Percentiles rank a stretch among this genome's conserved stretches.
phyloP scores from a whole-genome alignment of 2,113 vertebrate genomes.

The Phyllostomus discolor region DNA sequence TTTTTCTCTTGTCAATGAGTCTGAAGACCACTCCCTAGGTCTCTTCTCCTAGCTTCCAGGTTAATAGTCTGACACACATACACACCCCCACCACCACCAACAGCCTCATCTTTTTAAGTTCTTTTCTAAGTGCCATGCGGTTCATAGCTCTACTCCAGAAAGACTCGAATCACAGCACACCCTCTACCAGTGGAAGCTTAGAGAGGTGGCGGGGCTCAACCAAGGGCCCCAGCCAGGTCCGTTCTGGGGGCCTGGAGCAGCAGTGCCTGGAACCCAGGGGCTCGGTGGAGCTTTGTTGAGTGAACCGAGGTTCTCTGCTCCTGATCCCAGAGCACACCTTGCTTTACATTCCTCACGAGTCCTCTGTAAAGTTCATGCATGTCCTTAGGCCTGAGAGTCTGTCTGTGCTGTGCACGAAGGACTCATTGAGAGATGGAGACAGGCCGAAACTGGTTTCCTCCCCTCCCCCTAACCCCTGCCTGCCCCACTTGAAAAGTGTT shows the following conservation, averaged over 20 bases:
- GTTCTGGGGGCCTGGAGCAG: background rate
- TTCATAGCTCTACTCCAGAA: background rate
- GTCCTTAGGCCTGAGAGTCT: background rate
- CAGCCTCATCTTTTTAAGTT: background rate
- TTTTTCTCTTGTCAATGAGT: constrained; percentile 22
- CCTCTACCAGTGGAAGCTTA: background rate
- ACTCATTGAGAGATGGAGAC: background rate
- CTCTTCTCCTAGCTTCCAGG: background rate
- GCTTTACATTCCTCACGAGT: background rate
- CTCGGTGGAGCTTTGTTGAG: background rate
- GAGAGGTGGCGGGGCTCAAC: background rate
- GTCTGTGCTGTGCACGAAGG: background rate
- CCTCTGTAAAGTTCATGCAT: background rate
- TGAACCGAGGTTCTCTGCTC: background rate
- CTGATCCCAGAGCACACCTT: background rate
- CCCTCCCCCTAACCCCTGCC: constrained; percentile 21
- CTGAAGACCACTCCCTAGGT: background rate
- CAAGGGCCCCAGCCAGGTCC: background rate
- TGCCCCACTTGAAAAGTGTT: constrained; percentile 19
- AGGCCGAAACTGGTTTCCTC: constrained; percentile 44
- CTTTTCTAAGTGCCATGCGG: background rate
- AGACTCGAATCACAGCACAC: background rate
- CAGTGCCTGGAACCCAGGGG: background rate
- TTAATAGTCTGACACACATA: background rate
- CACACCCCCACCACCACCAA: background rate